A percentile compares a stretch with the other conserved stretches of the same genome.
Conservation (phyloP, 2,797 vertebrate species). For the Sphenopsis melanotis region DNA sequence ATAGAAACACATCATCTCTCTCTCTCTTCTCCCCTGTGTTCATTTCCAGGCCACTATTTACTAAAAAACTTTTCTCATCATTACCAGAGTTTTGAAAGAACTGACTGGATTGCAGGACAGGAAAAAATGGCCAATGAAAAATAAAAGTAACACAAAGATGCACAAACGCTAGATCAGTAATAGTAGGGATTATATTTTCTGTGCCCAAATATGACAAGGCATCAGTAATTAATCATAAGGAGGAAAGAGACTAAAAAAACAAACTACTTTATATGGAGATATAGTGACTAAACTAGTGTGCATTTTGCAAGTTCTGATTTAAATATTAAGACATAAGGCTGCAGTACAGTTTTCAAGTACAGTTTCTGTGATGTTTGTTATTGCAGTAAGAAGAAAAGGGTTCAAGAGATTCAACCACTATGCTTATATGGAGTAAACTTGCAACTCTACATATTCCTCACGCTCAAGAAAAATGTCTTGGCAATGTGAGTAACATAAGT, state of each 20-base stretch:
- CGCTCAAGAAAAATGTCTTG: background rate
- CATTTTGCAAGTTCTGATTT: background rate
- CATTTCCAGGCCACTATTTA: background rate
- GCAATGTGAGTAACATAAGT: background rate
- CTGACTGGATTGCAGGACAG: background rate
- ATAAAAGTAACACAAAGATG: background rate
- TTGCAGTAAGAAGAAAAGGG: background rate
- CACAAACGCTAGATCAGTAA: background rate
- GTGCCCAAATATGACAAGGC: background rate
- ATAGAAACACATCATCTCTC: background rate
- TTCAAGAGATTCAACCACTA: background rate
- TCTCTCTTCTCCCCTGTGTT: background rate
- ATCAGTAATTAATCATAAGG: background rate
- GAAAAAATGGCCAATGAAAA: background rate
- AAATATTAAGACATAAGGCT: background rate
- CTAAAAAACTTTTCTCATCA: background rate
- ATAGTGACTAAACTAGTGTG: rapidly evolving
- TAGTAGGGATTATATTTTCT: background rate
- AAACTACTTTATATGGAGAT: background rate
- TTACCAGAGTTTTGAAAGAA: background rate
- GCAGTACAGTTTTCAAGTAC: background rate
- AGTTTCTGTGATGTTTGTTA: background rate
- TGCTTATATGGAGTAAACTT: background rate
- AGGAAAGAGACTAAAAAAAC: background rate
- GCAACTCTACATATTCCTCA: background rate